Evolutionary conservation across 23 tunicate species (phyloP).

Genomic region (Halocynthia aurantium): DNA sequence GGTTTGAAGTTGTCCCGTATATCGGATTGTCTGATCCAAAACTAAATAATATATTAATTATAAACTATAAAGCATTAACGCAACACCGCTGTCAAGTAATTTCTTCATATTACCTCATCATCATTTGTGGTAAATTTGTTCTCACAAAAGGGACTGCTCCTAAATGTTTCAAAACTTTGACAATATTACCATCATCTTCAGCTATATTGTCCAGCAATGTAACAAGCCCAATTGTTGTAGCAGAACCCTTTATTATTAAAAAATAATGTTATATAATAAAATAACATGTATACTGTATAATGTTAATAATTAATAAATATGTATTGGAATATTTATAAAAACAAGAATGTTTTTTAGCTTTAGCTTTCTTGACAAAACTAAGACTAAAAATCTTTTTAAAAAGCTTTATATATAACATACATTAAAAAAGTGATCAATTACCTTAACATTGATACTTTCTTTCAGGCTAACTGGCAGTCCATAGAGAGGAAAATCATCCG

Average conservation of each 20-base stretch:
- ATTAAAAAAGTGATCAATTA: background rate
- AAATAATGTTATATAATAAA: too few species aligned
- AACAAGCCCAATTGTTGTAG: constrained; percentile 26
- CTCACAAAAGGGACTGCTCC: constrained; percentile 76
- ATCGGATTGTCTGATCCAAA: background rate
- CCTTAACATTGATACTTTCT: constrained; percentile 35
- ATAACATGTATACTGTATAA: too few species aligned
- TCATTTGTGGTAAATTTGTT: constrained; percentile 51
- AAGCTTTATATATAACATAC: background rate
- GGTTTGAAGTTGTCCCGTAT: background rate
- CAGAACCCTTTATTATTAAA: constrained; percentile 22
- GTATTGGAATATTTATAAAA: too few species aligned
- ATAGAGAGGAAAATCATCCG: constrained; percentile 12
- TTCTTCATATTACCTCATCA: constrained; percentile 23
- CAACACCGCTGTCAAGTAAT: background rate
- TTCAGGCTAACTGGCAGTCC: constrained; percentile 71
- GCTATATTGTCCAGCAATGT: background rate
- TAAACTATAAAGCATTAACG: background rate
- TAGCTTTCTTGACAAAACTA: too few species aligned
- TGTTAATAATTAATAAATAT: too few species aligned
- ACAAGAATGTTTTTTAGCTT: background rate
- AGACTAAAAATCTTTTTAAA: too few species aligned
- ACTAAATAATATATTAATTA: background rate
- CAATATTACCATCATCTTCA: constrained; percentile 28
- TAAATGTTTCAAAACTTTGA: constrained; percentile 43